Conservation (phyloP, 2,888 invertebrate genomes). For the Netelia virgata region DNA sequence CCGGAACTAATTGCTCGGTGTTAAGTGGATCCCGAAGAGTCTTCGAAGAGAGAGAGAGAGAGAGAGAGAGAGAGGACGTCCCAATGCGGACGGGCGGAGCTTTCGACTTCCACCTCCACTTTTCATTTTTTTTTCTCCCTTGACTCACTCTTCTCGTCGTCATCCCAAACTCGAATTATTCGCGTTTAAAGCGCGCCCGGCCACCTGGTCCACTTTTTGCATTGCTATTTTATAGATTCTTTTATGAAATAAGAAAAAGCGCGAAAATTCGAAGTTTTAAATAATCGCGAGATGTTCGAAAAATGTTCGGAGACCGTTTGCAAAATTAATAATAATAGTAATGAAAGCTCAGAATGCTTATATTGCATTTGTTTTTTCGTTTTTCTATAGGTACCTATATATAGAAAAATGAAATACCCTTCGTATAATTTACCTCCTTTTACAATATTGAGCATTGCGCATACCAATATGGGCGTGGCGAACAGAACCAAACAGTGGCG, state of each 20-base stretch:
- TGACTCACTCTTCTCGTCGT: slow-evolving; percentile 63
- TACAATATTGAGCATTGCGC: too few relatives aligned
- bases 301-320: too few relatives aligned
- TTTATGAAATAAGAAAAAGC: not conserved
- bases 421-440: not conserved
- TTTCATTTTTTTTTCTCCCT: slow-evolving; percentile 62
- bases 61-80: slow-evolving; percentile 70
- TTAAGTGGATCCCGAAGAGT: slow-evolving; percentile 74
- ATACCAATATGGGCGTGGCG: too few relatives aligned
- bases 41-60: slow-evolving; percentile 57
- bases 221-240: slow-evolving; percentile 42
- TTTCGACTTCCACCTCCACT: slow-evolving; percentile 72
- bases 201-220: slow-evolving; percentile 78
- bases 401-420: too few relatives aligned
- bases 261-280: not conserved
- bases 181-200: slow-evolving; percentile 72
- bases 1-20: slow-evolving; percentile 80
- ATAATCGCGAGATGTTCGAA: not conserved
- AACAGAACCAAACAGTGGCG: too few relatives aligned
- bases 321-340: too few relatives aligned
- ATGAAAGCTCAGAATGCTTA: not conserved
- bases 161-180: slow-evolving; percentile 73
- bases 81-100: slow-evolving; percentile 79
- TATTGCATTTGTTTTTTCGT: not conserved
- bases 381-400: too few relatives aligned